A percentile compares a stretch with the other conserved stretches of the same genome.
Evolutionary conservation across 2,113 vertebrate species (phyloP).

Genomic region (Coreoperca whiteheadi): DNA sequence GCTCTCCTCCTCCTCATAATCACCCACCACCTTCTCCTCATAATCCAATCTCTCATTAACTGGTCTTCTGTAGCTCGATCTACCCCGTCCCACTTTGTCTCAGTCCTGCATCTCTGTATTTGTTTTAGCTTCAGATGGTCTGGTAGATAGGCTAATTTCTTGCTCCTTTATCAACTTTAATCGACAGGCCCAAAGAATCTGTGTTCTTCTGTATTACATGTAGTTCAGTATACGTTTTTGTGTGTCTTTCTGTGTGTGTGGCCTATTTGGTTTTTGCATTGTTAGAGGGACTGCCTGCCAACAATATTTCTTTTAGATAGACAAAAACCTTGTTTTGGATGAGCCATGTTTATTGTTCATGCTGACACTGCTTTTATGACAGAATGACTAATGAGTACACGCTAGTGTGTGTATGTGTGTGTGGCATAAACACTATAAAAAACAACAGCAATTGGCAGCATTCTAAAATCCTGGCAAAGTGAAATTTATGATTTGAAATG

Average conservation of each 20-base stretch:
- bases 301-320: conserved; percentile 62
- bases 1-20: conserved; percentile 8
- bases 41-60: conserved; percentile 65
- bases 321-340: conserved; percentile 75
- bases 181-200: conserved; percentile 44
- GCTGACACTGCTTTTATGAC: conserved; percentile 77
- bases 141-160: conserved; percentile 68
- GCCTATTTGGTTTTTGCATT: conserved; percentile 54
- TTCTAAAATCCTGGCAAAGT: conserved; percentile 40
- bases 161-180: conserved; percentile 63
- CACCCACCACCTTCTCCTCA: conserved; percentile 36
- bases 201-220: conserved; percentile 50
- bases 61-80: conserved; percentile 41
- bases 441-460: conserved; percentile 49
- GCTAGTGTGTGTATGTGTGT: conserved; percentile 16
- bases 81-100: conserved; percentile 16
- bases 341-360: conserved; percentile 72
- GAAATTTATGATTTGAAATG: conserved; percentile 52
- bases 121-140: conserved; percentile 69
- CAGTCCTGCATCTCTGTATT: conserved; percentile 40
- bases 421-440: conserved; percentile 30
- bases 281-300: conserved; percentile 67
- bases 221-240: neutral
- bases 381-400: conserved; percentile 71
- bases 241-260: conserved; percentile 40